A percentile compares a stretch with the other conserved stretches of the same genome.
These are phyloP conservation scores for Conomelus anceps DNA, from an alignment of 2,888 invertebrate species.

Conservation along the genomic window DNA sequence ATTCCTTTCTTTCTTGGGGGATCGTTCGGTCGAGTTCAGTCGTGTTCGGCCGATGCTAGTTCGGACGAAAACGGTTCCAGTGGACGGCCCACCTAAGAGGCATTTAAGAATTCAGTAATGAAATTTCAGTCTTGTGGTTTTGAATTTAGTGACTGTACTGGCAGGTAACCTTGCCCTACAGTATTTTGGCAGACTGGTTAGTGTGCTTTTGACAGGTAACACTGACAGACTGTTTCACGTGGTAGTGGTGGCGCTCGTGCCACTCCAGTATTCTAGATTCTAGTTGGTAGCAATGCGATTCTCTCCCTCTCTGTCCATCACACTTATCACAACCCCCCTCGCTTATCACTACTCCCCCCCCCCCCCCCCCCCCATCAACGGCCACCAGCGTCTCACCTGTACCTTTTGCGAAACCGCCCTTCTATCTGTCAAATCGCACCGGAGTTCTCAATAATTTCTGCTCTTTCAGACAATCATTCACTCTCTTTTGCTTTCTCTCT, in stretches of 20 bases:
- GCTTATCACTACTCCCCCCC: not conserved
- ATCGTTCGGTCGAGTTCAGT: no score
- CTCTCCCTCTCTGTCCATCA: not conserved
- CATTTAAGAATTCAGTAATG: not conserved
- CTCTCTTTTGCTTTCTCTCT: not conserved
- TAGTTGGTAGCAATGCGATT: not conserved
- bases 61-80: no score
- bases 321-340: not conserved
- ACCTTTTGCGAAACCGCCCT: not conserved
- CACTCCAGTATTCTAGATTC: not conserved
- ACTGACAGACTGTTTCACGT: not conserved
- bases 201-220: not conserved
- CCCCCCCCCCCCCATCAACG: not conserved
- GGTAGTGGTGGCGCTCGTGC: not conserved
- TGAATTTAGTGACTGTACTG: not conserved
- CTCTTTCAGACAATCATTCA: not conserved
- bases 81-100: no score
- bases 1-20: no score
- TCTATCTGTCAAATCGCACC: not conserved
- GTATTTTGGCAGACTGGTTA: not conserved
- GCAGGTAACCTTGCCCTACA: not conserved
- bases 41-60: no score
- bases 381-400: not conserved
- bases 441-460: not conserved
- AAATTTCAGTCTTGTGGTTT: not conserved